Evolutionary conservation across 1,140 invertebrate genomes (phyloP).

Genomic region (Vanessa atalanta): DNA sequence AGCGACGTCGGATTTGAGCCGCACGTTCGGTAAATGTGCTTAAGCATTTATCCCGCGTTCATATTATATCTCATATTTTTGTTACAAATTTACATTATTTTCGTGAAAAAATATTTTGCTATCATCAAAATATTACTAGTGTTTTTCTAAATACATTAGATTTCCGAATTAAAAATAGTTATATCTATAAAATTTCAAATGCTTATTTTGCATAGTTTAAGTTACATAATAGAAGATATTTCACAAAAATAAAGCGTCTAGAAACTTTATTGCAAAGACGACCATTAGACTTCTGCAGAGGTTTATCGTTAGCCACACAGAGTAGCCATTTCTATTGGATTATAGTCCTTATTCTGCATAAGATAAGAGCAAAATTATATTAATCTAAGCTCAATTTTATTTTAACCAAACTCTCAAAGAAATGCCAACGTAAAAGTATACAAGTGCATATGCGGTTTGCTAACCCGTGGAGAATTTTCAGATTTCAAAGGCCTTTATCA

Average conservation of each 20-base stretch:
- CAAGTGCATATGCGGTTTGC: slow-evolving; percentile 28
- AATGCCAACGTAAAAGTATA: slow-evolving; percentile 29
- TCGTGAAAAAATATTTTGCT: background rate
- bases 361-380: slow-evolving; percentile 11
- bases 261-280: slow-evolving; percentile 26
- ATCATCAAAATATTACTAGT: background rate
- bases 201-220: slow-evolving; percentile 15
- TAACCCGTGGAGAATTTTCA: slow-evolving; percentile 20
- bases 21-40: slow-evolving; percentile 20
- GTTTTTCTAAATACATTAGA: too few relatives aligned
- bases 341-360: slow-evolving; percentile 3
- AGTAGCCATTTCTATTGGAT: background rate
- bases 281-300: slow-evolving; percentile 26
- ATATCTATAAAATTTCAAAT: background rate
- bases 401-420: slow-evolving; percentile 26
- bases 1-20: background rate
- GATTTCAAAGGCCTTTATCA: slow-evolving; percentile 29
- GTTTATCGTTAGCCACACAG: slow-evolving; percentile 21
- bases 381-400: slow-evolving; percentile 13
- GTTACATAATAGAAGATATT: slow-evolving; percentile 16
- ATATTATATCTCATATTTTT: background rate
- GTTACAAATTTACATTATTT: background rate
- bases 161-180: too few relatives aligned
- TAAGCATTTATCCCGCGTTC: slow-evolving; percentile 20
- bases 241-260: slow-evolving; percentile 15